Conservation (phyloP, 2,113 vertebrate genomes). For the Sphaerodactylus townsendi region DNA sequence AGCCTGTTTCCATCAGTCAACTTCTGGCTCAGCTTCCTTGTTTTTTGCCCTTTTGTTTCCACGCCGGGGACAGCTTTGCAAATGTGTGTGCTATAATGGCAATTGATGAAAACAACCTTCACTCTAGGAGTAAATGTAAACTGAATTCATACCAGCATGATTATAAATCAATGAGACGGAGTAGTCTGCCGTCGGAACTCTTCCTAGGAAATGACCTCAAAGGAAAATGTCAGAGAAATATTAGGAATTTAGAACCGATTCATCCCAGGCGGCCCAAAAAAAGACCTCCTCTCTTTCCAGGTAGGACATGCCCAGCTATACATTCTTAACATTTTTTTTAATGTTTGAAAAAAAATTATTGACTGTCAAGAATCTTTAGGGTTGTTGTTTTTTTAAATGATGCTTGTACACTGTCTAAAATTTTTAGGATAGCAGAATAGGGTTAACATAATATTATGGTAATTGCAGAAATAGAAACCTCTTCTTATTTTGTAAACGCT, state of each 20-base stretch:
- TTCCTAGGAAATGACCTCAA: constrained; percentile 80
- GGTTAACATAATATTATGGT: not conserved
- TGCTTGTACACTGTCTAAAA: not conserved
- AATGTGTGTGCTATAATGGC: constrained; percentile 74
- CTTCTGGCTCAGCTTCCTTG: not conserved
- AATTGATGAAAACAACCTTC: constrained; percentile 78
- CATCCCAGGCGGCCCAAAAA: constrained; percentile 85
- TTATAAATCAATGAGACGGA: constrained; percentile 75
- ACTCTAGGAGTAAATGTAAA: constrained; percentile 75
- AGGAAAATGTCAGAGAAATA: constrained; percentile 81
- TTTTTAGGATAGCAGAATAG: not conserved
- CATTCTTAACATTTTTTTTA: constrained; percentile 19
- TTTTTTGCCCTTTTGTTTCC: not conserved
- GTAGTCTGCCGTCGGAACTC: constrained; percentile 82
- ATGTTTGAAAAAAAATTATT: constrained; percentile 5
- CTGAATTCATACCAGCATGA: constrained; percentile 70
- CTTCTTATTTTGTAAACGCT: not conserved
- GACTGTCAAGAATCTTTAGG: constrained; percentile 4
- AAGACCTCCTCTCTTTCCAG: constrained; percentile 93
- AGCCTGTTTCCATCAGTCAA: constrained; percentile 32
- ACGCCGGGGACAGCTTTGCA: accelerated
- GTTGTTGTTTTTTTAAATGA: not conserved
- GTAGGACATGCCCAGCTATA: constrained; percentile 75
- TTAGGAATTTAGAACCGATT: constrained; percentile 77
- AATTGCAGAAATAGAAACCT: not conserved